Base-by-base conservation (phyloP, 2,888 invertebrate genomes). In the Acheta domesticus region DNA sequence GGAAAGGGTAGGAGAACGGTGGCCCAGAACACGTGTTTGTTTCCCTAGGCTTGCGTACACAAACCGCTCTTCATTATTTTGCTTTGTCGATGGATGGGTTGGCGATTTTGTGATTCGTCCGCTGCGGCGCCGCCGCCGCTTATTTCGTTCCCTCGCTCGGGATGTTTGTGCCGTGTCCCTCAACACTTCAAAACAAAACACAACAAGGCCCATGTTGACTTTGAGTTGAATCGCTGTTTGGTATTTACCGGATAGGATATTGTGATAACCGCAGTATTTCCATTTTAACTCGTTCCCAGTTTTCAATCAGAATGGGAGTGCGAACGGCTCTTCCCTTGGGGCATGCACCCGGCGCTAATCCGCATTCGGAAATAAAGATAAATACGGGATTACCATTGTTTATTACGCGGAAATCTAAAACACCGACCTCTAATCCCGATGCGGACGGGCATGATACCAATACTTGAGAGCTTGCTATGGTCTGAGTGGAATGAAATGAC, bases 241-340 rank as follows among this genome's bases (percentile, higher is more conserved):
- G 21, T 75, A 75, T 75, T 75, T 75, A 75, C 75, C 19, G 75
- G 75, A 75, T 75, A 62, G 62, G 62, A 75, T 75, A 75, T 75
- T 75, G 75, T 75, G 75, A 75, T 75, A 75, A 75, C 62, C 75
- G 75, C 75, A 23, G 75, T 79, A 77, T 79, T 79, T 79, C 74
- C 79, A 79, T 79, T 79, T 77, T 74, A 79, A 79, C 79, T 76
- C 79, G 79, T 77, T 79, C 76, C 76, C 79, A 79, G 76, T 79
- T 79, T 79, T 79, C 79, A 79, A 79, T 79, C 79, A 77, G 79
- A 74, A 79, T 79, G 79, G 62, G 77, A 79, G 76, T 23, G 75
- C 75, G 75, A 23, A 23, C 75, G 75, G 75, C 21, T 14, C 20
- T 20, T 23, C 11, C 75, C 21, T 75, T 75, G 75, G 75, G 75